Percentiles rank a stretch among this genome's conserved stretches.
Conservation (phyloP, 2,888 invertebrate genomes). For the Oligia fasciuncula region DNA sequence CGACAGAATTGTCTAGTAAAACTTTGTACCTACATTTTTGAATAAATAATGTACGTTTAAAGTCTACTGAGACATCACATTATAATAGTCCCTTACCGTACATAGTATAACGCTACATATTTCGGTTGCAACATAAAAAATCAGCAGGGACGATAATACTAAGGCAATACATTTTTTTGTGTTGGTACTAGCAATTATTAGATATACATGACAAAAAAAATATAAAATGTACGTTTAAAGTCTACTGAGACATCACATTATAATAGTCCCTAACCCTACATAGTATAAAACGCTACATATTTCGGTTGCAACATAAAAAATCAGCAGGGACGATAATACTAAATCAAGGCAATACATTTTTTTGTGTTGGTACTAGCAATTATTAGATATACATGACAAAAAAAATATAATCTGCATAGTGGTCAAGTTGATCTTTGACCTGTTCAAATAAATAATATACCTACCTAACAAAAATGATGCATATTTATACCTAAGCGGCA, state of each 20-base stretch:
- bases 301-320: neutral
- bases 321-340: neutral
- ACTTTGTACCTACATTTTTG: conserved; percentile 16
- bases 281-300: neutral
- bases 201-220: neutral
- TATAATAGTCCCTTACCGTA: neutral
- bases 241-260: neutral
- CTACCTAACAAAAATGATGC: neutral
- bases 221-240: neutral
- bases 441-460: neutral
- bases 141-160: neutral
- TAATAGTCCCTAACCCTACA: neutral
- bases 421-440: neutral
- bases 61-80: neutral
- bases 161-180: neutral
- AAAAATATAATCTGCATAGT: neutral
- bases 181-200: neutral
- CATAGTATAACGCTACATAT: neutral
- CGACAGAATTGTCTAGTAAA: neutral
- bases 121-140: neutral
- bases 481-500: neutral
- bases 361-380: too few species aligned
- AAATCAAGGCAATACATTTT: neutral
- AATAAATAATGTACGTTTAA: conserved; percentile 18
- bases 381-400: neutral